These are phyloP conservation scores for Dorcus hopei DNA, from an alignment of 2,888 invertebrate species.

Conservation along the genomic window DNA sequence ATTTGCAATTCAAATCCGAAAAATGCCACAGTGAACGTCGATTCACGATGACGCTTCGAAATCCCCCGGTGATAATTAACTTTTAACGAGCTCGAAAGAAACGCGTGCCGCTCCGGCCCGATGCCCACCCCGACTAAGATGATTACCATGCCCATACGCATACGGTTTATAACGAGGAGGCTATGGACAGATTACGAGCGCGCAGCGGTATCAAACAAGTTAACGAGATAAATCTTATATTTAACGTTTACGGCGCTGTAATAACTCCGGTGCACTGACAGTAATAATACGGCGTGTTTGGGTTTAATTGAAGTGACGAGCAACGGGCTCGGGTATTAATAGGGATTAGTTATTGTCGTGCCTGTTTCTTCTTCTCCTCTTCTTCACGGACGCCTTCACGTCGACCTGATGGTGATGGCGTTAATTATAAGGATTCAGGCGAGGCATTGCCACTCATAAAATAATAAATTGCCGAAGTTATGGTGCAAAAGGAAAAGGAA, in stretches of 20 bases:
- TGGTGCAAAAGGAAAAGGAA: too few relatives aligned
- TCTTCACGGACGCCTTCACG: too few relatives aligned
- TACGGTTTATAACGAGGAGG: conserved; percentile 7
- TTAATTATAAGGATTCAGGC: too few relatives aligned
- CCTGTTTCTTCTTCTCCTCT: too few relatives aligned
- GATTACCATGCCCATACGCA: conserved; percentile 2
- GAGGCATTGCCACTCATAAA: too few relatives aligned
- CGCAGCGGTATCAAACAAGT: conserved; percentile 11
- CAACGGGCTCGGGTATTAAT: too few relatives aligned
- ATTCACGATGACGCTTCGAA: too few relatives aligned
- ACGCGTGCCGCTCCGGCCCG: background rate
- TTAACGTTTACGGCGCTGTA: conserved; percentile 5
- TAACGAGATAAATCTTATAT: conserved; percentile 12
- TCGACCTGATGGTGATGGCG: too few relatives aligned
- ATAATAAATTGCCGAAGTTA: too few relatives aligned
- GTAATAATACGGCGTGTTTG: conserved; percentile 2
- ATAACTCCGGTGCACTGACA: conserved; percentile 6
- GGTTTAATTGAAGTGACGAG: background rate
- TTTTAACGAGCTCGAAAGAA: background rate
- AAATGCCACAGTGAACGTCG: too few relatives aligned
- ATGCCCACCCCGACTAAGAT: background rate
- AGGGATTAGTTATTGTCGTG: too few relatives aligned
- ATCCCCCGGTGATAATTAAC: background rate
- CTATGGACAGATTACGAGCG: conserved; percentile 9
- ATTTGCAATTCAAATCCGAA: too few relatives aligned